A percentile compares a stretch with the other conserved stretches of the same genome.
These are phyloP conservation scores for Seriola aureovittata DNA, from an alignment of 2,113 vertebrate genomes.

Conservation along the genomic window DNA sequence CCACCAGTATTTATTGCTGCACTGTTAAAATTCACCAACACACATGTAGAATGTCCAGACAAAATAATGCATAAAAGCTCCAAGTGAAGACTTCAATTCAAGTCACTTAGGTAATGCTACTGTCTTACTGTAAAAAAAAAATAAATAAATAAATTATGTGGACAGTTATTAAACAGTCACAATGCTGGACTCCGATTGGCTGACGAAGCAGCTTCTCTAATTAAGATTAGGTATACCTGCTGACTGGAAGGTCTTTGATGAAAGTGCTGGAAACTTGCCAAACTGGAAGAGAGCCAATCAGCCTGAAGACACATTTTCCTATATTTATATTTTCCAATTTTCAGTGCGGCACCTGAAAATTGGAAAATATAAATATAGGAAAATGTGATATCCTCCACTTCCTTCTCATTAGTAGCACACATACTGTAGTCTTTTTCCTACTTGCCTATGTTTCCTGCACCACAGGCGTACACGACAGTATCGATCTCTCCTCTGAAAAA, in stretches of 20 bases:
- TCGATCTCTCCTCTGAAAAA: neutral
- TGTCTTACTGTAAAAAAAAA: neutral
- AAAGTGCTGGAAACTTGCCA: neutral
- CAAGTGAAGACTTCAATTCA: neutral
- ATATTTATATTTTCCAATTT: too few relatives aligned
- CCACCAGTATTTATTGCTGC: too few relatives aligned
- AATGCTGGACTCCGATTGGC: neutral
- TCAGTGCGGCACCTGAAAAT: too few relatives aligned
- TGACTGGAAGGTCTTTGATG: neutral
- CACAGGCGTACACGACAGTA: neutral
- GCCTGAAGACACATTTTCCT: neutral
- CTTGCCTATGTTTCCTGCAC: neutral
- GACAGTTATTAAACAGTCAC: neutral
- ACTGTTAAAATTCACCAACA: neutral
- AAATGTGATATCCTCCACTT: neutral
- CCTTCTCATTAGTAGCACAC: neutral
- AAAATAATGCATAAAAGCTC: neutral
- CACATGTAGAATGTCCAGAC: neutral
- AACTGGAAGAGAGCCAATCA: neutral
- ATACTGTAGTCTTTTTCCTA: neutral
- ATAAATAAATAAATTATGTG: too few relatives aligned
- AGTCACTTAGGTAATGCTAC: neutral
- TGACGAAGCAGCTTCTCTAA: slow-evolving; percentile 6
- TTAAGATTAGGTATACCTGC: neutral
- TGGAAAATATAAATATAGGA: neutral